These are phyloP conservation scores for Cryptocephalus primarius DNA, from an alignment of 2,888 invertebrate species.

Conservation along the genomic window DNA sequence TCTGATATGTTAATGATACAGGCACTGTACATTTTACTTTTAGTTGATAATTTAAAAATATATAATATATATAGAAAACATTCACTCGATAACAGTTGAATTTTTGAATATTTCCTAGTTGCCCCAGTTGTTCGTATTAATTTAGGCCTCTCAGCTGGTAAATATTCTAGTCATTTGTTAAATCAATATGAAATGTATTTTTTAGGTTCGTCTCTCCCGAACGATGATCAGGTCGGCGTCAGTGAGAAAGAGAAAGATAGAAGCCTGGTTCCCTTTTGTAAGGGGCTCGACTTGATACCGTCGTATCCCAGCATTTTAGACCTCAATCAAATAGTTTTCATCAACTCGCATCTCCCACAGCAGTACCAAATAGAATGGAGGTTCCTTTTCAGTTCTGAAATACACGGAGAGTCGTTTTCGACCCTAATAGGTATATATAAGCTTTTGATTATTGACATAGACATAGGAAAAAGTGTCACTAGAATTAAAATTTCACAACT, in stretches of 20 bases:
- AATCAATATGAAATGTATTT: not conserved
- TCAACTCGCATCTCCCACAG: slow-evolving; percentile 68
- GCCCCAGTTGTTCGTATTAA: too few relatives aligned
- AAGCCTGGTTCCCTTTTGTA: slow-evolving; percentile 41
- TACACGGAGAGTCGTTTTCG: slow-evolving; percentile 85
- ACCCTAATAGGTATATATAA: slow-evolving; percentile 51
- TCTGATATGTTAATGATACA: too few relatives aligned
- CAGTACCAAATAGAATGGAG: slow-evolving; percentile 72
- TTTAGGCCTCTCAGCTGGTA: too few relatives aligned
- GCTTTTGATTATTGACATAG: not conserved
- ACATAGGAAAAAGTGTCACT: not conserved
- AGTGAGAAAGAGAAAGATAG: slow-evolving; percentile 37
- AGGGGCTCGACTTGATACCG: slow-evolving; percentile 60
- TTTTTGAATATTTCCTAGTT: too few relatives aligned
- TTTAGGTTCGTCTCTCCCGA: slow-evolving; percentile 5
- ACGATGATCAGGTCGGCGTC: slow-evolving; percentile 18
- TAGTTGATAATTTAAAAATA: too few relatives aligned
- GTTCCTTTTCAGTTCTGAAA: slow-evolving; percentile 74
- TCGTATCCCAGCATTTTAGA: slow-evolving; percentile 68
- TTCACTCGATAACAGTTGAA: too few relatives aligned
- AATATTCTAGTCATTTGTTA: too few relatives aligned
- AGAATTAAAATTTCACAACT: too few relatives aligned
- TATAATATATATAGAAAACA: too few relatives aligned
- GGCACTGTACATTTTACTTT: too few relatives aligned
- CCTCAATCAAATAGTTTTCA: slow-evolving; percentile 65